These are phyloP conservation scores for Anhinga anhinga DNA, from an alignment of 2,113 vertebrate species.

Conservation along the genomic window DNA sequence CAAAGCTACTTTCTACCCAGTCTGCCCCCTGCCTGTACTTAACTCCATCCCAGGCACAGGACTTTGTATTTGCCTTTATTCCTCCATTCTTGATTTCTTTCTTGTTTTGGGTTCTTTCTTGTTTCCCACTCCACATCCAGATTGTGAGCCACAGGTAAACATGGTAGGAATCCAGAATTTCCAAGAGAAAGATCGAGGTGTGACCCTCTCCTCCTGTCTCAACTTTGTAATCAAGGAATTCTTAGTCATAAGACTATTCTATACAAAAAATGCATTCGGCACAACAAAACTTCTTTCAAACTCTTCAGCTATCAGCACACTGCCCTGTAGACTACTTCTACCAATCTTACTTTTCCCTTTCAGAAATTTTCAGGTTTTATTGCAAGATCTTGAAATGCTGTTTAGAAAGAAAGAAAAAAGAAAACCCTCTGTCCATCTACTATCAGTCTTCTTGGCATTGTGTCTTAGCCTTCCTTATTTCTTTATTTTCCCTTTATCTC, in stretches of 20 bases:
- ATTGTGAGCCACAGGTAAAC: not conserved
- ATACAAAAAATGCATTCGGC: not conserved
- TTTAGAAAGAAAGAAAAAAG: not conserved
- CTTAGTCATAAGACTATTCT: not conserved
- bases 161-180: not conserved
- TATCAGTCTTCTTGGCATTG: not conserved
- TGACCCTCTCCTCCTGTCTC: not conserved
- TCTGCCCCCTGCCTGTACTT: not conserved
- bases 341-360: not conserved
- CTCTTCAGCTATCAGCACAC: not conserved
- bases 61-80: not conserved
- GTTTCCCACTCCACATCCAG: not conserved
- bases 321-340: not conserved
- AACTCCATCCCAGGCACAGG: not conserved
- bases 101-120: not conserved
- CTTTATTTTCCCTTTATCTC: not conserved
- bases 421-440: not conserved
- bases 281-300: not conserved
- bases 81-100: not conserved
- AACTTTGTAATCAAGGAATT: not conserved
- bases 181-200: not conserved
- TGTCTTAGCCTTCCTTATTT: not conserved
- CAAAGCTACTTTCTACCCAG: not conserved
- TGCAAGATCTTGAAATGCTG: not conserved
- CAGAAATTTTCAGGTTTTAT: not conserved